Base-by-base conservation (phyloP, 2,888 invertebrate species). In the Gryllus longicercus region DNA sequence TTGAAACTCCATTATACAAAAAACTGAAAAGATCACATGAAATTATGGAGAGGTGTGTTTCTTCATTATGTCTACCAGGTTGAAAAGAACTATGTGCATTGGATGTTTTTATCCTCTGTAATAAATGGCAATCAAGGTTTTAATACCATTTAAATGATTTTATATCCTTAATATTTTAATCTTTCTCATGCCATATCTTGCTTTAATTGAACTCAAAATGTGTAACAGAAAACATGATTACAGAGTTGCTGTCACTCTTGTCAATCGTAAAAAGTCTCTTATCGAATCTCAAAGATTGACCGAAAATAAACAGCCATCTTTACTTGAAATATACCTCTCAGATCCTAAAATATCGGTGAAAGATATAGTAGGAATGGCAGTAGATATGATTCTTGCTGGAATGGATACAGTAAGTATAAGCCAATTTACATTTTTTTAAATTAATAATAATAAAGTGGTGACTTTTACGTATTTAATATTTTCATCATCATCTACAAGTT, bases 321-420 rank as follows among this genome's bases (percentile, higher is more conserved):
- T 96, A 16, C 86, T 96, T 76, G 90, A 91, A 81, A 90, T 90
- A 38, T 96, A 95, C 86, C 86, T 96, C 5, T 87, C 90, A 79
- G 92, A 92, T 82, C 89, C 92, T 0, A 91, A 92, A 83, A 86
- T 95, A 8, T 93, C 95, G 86, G 88, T 91, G 25, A 93, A 93
- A 85, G 96, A 96, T 86, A 89, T 96, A n/a, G 89, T 93, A 77
- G 95, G 95, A 80, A 93, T 95, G 89, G 91, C 94, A 81, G 93
- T 94, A 74, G 96, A 97, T 87, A 91, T 96, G 85, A 87, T 96
- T 49, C 89, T 96, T 85, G 96, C 95, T 79, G 95, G 96, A 80
- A 92, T 96, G 80, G 96, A 96, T 85, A 96, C 96, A 82, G 94
- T 94, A 88, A 88, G 88, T 85, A 79, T 38, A 38, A 38, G 25